Percentiles rank a stretch among this genome's conserved stretches.
Conservation (phyloP, 2,888 invertebrate genomes). For the Drosophila mettleri region DNA sequence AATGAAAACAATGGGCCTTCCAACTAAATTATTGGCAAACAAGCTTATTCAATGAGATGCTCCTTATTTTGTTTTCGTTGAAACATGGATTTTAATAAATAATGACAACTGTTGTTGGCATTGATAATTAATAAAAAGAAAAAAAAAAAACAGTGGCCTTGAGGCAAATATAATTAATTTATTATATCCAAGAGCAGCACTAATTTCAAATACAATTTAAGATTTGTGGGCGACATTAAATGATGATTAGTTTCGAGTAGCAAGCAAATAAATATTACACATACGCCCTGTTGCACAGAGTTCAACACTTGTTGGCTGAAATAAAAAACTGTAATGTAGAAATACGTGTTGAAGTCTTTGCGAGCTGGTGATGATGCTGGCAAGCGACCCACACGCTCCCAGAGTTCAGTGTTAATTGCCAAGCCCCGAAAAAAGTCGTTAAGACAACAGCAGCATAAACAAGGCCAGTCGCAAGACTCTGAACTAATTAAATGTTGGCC, state of each 20-base stretch:
- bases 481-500: conserved; percentile 75
- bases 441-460: conserved; percentile 38
- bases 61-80: background rate
- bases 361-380: conserved; percentile 36
- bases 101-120: background rate
- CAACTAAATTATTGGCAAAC: background rate
- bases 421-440: conserved; percentile 59
- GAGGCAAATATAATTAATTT: background rate
- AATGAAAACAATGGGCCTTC: background rate
- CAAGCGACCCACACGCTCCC: conserved; percentile 63
- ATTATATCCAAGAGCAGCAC: background rate
- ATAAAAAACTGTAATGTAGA: conserved; percentile 22
- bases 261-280: conserved; percentile 42
- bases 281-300: conserved; percentile 60
- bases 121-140: background rate
- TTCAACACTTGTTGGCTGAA: conserved; percentile 48
- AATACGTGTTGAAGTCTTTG: conserved; percentile 27
- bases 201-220: background rate
- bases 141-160: background rate
- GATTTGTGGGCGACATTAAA: conserved; percentile 3
- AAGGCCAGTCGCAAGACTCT: conserved; percentile 67
- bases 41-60: background rate
- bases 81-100: background rate
- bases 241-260: background rate
- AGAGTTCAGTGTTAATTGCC: conserved; percentile 77